Percentiles rank a stretch among this genome's conserved stretches.
Evolutionary conservation across 2,888 invertebrate species (phyloP).

Genomic region (Sympetrum striolatum): DNA sequence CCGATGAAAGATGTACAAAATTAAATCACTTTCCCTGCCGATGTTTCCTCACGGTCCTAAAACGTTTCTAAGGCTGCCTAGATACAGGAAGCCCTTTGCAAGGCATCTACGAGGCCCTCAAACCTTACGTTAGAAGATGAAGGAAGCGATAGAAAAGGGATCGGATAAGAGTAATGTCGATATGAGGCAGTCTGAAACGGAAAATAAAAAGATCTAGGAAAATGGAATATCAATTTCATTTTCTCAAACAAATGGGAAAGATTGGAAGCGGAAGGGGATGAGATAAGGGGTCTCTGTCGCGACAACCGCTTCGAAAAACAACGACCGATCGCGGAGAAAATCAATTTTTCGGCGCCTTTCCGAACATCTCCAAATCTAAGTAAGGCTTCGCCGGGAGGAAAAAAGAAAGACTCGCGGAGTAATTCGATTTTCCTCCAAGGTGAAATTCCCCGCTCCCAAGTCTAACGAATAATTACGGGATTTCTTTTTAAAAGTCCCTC

Average conservation of each 20-base stretch:
- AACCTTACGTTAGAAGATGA: too few species aligned
- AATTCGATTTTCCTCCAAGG: background rate
- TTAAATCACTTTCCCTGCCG: background rate
- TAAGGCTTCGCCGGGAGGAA: background rate
- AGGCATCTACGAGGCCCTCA: too few species aligned
- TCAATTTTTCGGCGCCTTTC: background rate
- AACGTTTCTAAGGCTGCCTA: too few species aligned
- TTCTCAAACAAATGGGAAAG: background rate
- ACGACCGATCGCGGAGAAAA: background rate
- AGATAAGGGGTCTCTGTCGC: background rate
- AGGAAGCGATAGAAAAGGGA: background rate
- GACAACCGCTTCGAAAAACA: background rate
- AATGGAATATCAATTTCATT: slow-evolving; percentile 1
- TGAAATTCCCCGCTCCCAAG: background rate
- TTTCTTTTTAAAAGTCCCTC: too few species aligned
- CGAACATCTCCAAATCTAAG: background rate
- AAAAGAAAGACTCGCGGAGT: background rate
- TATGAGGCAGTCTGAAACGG: background rate
- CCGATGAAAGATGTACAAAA: background rate
- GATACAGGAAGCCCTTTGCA: too few species aligned
- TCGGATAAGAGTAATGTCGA: background rate
- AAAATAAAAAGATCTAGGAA: background rate
- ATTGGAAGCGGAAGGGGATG: background rate
- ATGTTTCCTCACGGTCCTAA: too few species aligned
- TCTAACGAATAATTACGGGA: too few species aligned